Percentiles rank a stretch among this genome's conserved stretches.
These are phyloP conservation scores for Melanogrammus aeglefinus DNA, from an alignment of 2,797 vertebrate genomes.

Conservation along the genomic window DNA sequence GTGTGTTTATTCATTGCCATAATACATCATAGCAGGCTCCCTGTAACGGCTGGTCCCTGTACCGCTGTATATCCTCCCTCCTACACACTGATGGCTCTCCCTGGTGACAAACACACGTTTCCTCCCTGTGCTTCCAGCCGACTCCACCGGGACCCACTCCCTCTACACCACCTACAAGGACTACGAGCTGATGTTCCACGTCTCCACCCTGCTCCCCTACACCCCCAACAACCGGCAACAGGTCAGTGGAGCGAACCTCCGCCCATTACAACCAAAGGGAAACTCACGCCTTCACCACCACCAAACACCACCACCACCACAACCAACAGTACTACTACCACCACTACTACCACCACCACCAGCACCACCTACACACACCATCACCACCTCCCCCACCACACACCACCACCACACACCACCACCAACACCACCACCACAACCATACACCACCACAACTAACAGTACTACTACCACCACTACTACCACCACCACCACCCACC, in stretches of 20 bases:
- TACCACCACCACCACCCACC: no score
- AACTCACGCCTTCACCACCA: no score
- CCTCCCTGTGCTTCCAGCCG: constrained; percentile 76
- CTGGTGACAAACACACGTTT: constrained; percentile 9
- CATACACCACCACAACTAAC: no score
- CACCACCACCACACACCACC: no score
- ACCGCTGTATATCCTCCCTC: background rate
- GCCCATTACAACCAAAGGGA: background rate
- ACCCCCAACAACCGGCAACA: constrained; percentile 96
- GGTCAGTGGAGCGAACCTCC: constrained; percentile 70
- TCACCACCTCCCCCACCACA: no score
- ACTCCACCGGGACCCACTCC: constrained; percentile 95
- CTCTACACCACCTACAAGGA: constrained; percentile 98
- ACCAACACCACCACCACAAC: no score
- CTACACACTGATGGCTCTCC: background rate
- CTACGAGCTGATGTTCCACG: constrained; percentile 98
- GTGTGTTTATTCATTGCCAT: background rate
- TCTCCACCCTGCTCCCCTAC: constrained; percentile 94
- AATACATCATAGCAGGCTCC: background rate
- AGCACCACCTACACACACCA: no score
- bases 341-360: no score
- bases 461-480: no score
- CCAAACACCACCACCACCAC: no score
- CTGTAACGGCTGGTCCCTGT: background rate
- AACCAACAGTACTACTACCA: no score